Conservation (phyloP, 2,797 vertebrate genomes). For the Petrocephalus sullivani region DNA sequence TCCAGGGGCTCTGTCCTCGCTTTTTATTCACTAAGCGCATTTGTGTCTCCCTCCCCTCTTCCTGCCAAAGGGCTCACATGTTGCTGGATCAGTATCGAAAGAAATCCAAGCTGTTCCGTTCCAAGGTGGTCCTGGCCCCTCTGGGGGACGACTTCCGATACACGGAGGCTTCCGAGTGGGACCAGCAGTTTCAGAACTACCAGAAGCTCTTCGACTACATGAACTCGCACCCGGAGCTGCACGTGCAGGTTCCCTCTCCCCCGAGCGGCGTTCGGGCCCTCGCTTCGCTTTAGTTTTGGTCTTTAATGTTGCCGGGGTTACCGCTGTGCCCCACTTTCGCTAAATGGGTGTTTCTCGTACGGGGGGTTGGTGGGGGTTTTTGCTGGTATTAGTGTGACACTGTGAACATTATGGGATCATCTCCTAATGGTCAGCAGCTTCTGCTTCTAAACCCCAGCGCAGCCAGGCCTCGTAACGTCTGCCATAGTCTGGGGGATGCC, state of each 20-base stretch:
- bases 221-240: slow-evolving; percentile 74
- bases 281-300: not conserved
- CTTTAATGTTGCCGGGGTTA: not conserved
- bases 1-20: not conserved
- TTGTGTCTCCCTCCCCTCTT: not conserved
- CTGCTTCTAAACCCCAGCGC: not conserved
- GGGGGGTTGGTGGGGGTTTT: not conserved
- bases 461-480: not conserved
- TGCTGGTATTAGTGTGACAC: not conserved
- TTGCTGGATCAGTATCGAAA: slow-evolving; percentile 88
- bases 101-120: slow-evolving; percentile 84
- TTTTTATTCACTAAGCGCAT: not conserved
- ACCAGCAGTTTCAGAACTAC: slow-evolving; percentile 85
- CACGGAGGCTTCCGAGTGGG: slow-evolving; percentile 75
- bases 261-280: not conserved
- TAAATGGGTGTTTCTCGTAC: not conserved
- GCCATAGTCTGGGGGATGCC: not conserved
- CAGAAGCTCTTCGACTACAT: slow-evolving; percentile 87
- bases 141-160: slow-evolving; percentile 89
- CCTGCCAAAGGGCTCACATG: slow-evolving; percentile 64
- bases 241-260: slow-evolving; percentile 66
- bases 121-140: slow-evolving; percentile 74
- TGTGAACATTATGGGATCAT: not conserved
- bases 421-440: not conserved
- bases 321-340: not conserved